Base-by-base conservation (phyloP, 1,140 invertebrate genomes). In the Idris sp. region DNA sequence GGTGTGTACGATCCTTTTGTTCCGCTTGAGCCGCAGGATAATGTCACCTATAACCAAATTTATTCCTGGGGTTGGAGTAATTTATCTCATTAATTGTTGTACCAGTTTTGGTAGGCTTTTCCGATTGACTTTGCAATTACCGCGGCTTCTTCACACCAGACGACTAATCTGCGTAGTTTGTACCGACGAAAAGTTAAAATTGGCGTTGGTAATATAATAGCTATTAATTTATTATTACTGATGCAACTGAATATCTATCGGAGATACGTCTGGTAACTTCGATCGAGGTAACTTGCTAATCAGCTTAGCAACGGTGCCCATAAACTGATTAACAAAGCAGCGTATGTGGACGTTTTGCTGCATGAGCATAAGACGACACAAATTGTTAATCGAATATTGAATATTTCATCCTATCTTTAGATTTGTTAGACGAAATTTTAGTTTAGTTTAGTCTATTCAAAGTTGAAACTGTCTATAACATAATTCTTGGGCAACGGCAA, bases 211-310 rank as follows among this genome's bases (percentile, higher is more conserved):
- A n/a, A 48, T 30, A 59, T 59, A 59, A 48, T 59, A 48, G 48
- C 25, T 8, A 2, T 19, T 59, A 48, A 59, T 59, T 59, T 48
- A 48, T 59, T 48, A 59, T 59, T 59, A 59, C 31, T 59, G 33
- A 59, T 38, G 11, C 14, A 43, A 28, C 30, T 6, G 11, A 26
- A 16, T 58, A 35, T 44, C 30, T 10, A 18, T 4, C n/a, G n/a
- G 22, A 61, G 44, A 49, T 48, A 61, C 44, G 43, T 61, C 26
- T 30, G 14, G 44, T 6, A 61, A 62, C 58, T 51, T 62, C 35
- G 59, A 64, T 64, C 31, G 59, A 64, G 35, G 43, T 64, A 64
- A 64, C 59, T 53, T 64, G 41, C 43, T 64, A 64, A 64, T 64
- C 36, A 64, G 46, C 31, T 64, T 64, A 51, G 59, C 11, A 35